Evolutionary conservation across 2,888 invertebrate genomes (phyloP).

Genomic region (Noctua fimbriata): DNA sequence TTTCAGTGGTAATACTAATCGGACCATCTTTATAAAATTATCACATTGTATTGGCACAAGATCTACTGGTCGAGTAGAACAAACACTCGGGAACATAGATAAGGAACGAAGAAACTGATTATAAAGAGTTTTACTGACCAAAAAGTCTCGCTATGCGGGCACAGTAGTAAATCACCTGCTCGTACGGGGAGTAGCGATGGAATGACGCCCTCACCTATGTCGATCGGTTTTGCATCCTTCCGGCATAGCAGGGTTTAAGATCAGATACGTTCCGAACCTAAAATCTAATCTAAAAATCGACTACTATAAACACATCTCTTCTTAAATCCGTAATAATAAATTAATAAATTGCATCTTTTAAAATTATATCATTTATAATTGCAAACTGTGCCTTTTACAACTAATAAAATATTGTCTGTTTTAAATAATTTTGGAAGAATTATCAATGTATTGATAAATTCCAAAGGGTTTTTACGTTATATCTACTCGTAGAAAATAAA

Average conservation of each 20-base stretch:
- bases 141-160: not conserved
- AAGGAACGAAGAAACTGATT: not conserved
- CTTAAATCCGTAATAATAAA: too few relatives aligned
- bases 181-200: not conserved
- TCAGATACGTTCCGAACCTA: not conserved
- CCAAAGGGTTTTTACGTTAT: not conserved
- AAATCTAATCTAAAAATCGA: not conserved
- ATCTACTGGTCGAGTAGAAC: too few relatives aligned
- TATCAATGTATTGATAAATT: not conserved
- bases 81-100: not conserved
- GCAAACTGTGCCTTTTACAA: not conserved
- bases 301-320: too few relatives aligned
- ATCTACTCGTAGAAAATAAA: not conserved
- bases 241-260: not conserved
- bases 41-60: too few relatives aligned
- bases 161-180: not conserved
- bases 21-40: too few relatives aligned
- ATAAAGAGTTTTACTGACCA: not conserved
- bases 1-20: too few relatives aligned
- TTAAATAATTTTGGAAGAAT: not conserved
- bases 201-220: conserved; percentile 11
- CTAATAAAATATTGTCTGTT: not conserved
- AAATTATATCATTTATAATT: not conserved
- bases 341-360: not conserved
- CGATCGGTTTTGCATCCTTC: conserved; percentile 2